These are phyloP conservation scores for Listronotus oregonensis DNA, from an alignment of 1,140 invertebrate genomes.

Conservation along the genomic window DNA sequence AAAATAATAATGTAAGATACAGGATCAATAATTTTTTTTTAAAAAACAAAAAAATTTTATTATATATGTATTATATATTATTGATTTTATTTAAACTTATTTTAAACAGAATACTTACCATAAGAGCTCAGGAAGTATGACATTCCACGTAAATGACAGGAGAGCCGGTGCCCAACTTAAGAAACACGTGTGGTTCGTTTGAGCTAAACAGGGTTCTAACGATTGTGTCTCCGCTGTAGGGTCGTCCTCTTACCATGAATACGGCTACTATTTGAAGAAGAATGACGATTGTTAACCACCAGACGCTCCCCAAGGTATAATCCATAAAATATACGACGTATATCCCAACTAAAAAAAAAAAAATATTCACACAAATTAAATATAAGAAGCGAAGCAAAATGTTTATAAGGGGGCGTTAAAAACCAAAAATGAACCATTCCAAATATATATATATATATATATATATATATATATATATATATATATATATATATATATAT, in stretches of 20 bases:
- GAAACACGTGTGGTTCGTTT: conserved; percentile 61
- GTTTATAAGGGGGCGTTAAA: too few species aligned
- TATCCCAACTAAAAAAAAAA: conserved; percentile 70
- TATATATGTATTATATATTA: too few species aligned
- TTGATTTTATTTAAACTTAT: too few species aligned
- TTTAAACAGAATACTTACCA: conserved; percentile 61
- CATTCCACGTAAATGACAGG: conserved; percentile 87
- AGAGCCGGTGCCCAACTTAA: conserved; percentile 69
- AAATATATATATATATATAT: too few species aligned
- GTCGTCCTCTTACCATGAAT: conserved; percentile 80
- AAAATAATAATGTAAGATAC: too few species aligned
- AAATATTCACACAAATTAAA: too few species aligned
- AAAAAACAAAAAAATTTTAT: too few species aligned
- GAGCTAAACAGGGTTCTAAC: conserved; percentile 70
- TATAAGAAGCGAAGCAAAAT: too few species aligned
- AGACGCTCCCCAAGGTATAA: conserved; percentile 78
- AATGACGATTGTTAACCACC: conserved; percentile 85
- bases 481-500: too few species aligned
- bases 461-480: too few species aligned
- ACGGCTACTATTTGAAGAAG: conserved; percentile 76
- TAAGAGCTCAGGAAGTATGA: conserved; percentile 75
- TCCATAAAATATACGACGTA: conserved; percentile 84
- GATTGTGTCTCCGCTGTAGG: conserved; percentile 81
- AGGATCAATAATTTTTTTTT: too few species aligned
- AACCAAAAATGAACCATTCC: too few species aligned